phyloP scores from a whole-genome alignment of 2,888 invertebrate species.

The Eupithecia vulgata region DNA sequence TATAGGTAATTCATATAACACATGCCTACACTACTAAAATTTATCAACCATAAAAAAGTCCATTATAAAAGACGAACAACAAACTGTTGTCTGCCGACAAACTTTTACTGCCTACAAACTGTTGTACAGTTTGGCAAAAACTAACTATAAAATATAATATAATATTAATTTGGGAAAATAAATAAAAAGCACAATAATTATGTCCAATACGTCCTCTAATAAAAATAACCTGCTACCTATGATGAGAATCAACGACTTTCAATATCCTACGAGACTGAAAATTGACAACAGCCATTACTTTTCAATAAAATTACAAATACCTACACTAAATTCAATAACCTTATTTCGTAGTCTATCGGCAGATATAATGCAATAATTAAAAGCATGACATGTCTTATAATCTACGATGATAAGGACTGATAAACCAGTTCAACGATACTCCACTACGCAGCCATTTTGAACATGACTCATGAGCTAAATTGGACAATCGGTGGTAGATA shows the following conservation, averaged over 20 bases:
- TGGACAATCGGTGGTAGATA: background rate
- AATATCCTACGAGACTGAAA: background rate
- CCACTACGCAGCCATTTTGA: constrained; percentile 1
- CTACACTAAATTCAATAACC: background rate
- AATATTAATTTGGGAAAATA: too few species aligned
- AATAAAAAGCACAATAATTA: too few species aligned
- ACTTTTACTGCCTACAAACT: too few species aligned
- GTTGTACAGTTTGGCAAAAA: too few species aligned
- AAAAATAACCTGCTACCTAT: too few species aligned
- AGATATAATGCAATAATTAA: constrained; percentile 5
- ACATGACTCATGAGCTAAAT: background rate
- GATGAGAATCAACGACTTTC: background rate
- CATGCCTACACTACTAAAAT: too few species aligned
- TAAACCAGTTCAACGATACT: constrained; percentile 12
- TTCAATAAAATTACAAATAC: background rate
- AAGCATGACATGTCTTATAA: constrained; percentile 10
- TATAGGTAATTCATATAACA: too few species aligned
- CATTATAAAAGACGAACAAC: too few species aligned
- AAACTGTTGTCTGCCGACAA: too few species aligned
- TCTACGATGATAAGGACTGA: constrained; percentile 23
- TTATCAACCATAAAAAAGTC: too few species aligned
- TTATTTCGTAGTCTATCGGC: background rate
- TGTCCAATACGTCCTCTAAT: too few species aligned
- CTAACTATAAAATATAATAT: too few species aligned
- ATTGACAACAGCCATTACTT: background rate